Evolutionary conservation across 2,113 vertebrate genomes (phyloP).

Genomic region (Leiothrix lutea): DNA sequence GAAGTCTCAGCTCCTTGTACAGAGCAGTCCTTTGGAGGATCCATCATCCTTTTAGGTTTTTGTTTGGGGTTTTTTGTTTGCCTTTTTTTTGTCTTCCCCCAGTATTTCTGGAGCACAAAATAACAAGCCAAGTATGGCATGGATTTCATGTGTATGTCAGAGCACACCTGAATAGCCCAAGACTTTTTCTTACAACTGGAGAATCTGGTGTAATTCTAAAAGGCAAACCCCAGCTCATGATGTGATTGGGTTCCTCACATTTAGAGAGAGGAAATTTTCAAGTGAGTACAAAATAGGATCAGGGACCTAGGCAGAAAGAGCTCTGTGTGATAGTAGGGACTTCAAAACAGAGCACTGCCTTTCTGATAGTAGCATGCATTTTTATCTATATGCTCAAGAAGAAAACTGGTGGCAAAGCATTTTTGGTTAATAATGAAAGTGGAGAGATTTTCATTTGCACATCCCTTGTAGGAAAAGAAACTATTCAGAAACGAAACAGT

Average conservation of each 20-base stretch:
- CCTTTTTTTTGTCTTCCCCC: background rate
- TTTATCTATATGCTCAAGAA: background rate
- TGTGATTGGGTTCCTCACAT: background rate
- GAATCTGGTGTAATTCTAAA: background rate
- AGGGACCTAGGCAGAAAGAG: background rate
- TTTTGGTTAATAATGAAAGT: background rate
- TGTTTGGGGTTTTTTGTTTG: background rate
- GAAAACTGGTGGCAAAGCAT: background rate
- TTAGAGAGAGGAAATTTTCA: background rate
- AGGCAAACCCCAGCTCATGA: background rate
- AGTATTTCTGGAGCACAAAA: background rate
- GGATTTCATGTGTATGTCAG: background rate
- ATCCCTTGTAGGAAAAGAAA: background rate
- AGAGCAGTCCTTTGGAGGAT: background rate
- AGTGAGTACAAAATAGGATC: background rate
- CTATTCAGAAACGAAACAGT: background rate
- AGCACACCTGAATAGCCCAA: background rate
- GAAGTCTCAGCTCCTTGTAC: background rate
- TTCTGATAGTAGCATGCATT: accelerated
- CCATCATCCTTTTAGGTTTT: background rate
- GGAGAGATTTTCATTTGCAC: background rate
- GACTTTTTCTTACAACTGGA: background rate
- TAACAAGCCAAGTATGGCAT: background rate
- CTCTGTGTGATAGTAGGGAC: background rate
- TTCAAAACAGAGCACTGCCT: background rate